Base-by-base conservation (phyloP, 2,888 invertebrate genomes). In the Mechanitis messenoides region DNA sequence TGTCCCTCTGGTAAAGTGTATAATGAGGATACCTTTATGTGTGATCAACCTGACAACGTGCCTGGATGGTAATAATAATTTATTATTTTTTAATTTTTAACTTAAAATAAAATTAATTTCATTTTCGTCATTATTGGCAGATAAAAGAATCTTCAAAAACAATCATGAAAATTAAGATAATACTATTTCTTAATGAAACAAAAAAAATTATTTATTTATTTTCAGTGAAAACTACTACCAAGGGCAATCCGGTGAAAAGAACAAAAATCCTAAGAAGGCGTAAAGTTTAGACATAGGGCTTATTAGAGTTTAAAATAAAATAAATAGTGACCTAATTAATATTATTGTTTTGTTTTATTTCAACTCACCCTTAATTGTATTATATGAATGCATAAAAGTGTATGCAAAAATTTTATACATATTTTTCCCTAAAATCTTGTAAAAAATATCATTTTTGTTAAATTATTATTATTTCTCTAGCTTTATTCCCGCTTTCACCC, bases 21-120 rank as follows among this genome's bases (percentile, higher is more conserved):
- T 88, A 95, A 95, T 72, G 94, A 95, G 69, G 93, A 93, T 20
- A 93, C 92, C 5, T 94, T 94, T 75, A 93, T 92, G 81, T 96
- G 96, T 72, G 95, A 95, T 75, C 92, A 94, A 5, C 94, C 95
- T 0, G 93, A 93, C 73, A 93, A 93, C 76, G 95, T 95, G 0
- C 91, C 92, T 47, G 95, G 95, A 92, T 95, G 95, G 95, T 95
- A 83, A 78, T 81, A 56, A 50, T 2, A 50, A 31, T 31, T 50
- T 50, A 47, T 28, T 47, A 47, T 28, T 47, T 47, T 6, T n/a
- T 50, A 50, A 28, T 2, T 50, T 20, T 50, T 50, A 9, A 20
- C 5, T 20, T 2, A 50, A 3, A 50, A 7, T 50, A 9, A 9
- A 3, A 31, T 31, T 3, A 7, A 11, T 50, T 50, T 31, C 3